Evolutionary conservation across 1,140 invertebrate species (phyloP).

Genomic region (Penaeus indicus): DNA sequence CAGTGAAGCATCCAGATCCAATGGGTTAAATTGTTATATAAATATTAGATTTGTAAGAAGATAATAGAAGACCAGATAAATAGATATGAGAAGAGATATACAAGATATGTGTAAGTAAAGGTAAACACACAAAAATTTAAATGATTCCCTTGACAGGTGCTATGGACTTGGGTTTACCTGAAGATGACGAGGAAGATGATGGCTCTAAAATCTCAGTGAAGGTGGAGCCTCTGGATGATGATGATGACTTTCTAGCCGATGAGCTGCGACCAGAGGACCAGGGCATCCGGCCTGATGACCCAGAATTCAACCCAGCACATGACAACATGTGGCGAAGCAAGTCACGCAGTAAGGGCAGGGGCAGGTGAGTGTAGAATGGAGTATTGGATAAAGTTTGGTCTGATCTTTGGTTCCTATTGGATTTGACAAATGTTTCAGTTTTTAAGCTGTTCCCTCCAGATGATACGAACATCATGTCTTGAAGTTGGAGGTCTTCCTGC

Average conservation of each 20-base stretch:
- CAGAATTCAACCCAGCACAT: conserved; percentile 39
- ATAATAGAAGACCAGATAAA: too few relatives aligned
- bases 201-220: background rate
- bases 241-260: conserved; percentile 7
- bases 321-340: conserved; percentile 17
- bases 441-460: too few relatives aligned
- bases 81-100: too few relatives aligned
- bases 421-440: too few relatives aligned
- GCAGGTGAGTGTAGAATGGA: background rate
- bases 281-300: conserved; percentile 38
- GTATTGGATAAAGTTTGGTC: too few relatives aligned
- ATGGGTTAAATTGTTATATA: too few relatives aligned
- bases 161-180: conserved; percentile 5
- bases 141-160: background rate
- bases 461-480: too few relatives aligned
- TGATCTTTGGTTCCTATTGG: too few relatives aligned
- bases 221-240: conserved; percentile 3
- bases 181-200: background rate
- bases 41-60: too few relatives aligned
- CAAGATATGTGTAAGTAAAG: background rate
- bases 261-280: conserved; percentile 31
- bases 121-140: background rate
- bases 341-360: background rate
- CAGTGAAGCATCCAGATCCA: too few relatives aligned
- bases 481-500: too few relatives aligned